phyloP scores from a whole-genome alignment of 30 jellyfish, hydroid and myxozoan species.

The Morbakka virulenta region DNA sequence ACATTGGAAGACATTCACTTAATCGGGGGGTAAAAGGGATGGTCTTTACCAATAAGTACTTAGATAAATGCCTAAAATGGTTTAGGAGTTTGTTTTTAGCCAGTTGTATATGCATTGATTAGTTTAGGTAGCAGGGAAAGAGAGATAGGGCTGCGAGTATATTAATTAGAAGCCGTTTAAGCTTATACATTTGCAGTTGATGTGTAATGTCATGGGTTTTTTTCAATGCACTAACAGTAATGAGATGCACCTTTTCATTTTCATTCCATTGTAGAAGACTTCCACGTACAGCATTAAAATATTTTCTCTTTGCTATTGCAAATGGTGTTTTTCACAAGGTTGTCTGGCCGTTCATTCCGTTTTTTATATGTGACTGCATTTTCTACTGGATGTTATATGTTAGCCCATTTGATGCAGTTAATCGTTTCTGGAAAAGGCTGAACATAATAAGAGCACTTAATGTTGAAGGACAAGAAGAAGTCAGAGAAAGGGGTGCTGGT shows the following conservation, averaged over 20 bases:
- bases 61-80: too few relatives aligned
- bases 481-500: not conserved
- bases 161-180: too few relatives aligned
- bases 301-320: conserved; percentile 33
- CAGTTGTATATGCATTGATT: too few relatives aligned
- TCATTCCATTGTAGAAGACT: conserved; percentile 51
- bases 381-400: conserved; percentile 89
- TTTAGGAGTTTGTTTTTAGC: too few relatives aligned
- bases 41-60: too few relatives aligned
- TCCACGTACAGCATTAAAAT: conserved; percentile 56
- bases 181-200: too few relatives aligned
- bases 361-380: conserved; percentile 79
- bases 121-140: too few relatives aligned
- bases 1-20: too few relatives aligned
- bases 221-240: too few relatives aligned
- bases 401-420: conserved; percentile 91
- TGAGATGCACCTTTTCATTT: not conserved
- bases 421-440: conserved; percentile 46
- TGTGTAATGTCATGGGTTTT: too few relatives aligned
- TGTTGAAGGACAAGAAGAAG: not conserved
- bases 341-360: conserved; percentile 81
- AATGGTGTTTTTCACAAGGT: conserved; percentile 49
- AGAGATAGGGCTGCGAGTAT: too few relatives aligned
- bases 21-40: too few relatives aligned
- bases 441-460: not conserved